These are phyloP conservation scores for Hippoglossus stenolepis DNA, from an alignment of 2,113 vertebrate species.

Conservation along the genomic window DNA sequence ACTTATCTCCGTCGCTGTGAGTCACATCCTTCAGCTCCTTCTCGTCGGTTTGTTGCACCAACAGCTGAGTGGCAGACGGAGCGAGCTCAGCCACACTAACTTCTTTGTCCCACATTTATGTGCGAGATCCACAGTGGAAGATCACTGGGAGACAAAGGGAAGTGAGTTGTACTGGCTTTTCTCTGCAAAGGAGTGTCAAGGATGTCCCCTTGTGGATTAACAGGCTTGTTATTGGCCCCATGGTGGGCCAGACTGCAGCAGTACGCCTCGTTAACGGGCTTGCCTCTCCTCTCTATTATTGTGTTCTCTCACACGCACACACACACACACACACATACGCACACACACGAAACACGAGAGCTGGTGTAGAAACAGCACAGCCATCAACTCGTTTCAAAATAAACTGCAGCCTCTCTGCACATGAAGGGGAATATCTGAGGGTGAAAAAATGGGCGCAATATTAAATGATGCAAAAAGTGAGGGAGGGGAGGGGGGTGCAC, in stretches of 20 bases:
- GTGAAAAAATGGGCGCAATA: not conserved
- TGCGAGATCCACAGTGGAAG: slow-evolving; percentile 25
- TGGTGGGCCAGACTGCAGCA: slow-evolving; percentile 60
- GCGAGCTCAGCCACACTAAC: slow-evolving; percentile 4
- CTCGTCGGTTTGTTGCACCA: slow-evolving; percentile 37
- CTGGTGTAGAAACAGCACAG: not conserved
- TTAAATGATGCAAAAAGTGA: not conserved
- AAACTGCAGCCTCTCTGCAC: not conserved
- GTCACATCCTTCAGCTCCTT: slow-evolving; percentile 51
- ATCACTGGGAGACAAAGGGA: slow-evolving; percentile 51
- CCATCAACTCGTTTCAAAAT: not conserved
- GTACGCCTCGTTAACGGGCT: slow-evolving; percentile 53
- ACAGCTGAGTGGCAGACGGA: slow-evolving; percentile 34
- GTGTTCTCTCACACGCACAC: slow-evolving; percentile 4
- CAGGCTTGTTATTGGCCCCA: slow-evolving; percentile 63
- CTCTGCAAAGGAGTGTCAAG: slow-evolving; percentile 50
- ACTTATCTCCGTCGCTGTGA: slow-evolving; percentile 69
- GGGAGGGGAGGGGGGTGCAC: not conserved
- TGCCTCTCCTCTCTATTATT: slow-evolving; percentile 53
- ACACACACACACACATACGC: not conserved
- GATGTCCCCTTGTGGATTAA: slow-evolving; percentile 62
- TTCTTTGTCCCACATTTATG: slow-evolving; percentile 9
- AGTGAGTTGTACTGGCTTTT: slow-evolving; percentile 33
- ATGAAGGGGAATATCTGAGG: slow-evolving; percentile 5
- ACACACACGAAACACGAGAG: not conserved